Base-by-base conservation (phyloP, 2,888 invertebrate genomes). In the Cantharis flavilabris region DNA sequence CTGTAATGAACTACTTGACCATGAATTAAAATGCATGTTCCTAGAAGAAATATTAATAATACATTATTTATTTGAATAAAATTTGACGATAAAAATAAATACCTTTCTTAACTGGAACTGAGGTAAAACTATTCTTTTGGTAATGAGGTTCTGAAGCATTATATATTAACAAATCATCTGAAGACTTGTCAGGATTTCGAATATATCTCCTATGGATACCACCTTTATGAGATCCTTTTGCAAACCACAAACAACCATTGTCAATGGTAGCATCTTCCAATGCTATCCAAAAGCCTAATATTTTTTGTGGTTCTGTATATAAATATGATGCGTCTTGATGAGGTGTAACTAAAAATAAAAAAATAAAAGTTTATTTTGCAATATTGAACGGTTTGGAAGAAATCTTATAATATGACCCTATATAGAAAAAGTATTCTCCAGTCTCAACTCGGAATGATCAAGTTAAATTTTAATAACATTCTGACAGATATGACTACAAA, bases 271-370 rank as follows among this genome's bases (percentile, higher is more conserved):
- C 96, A 85, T 99, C 97, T 84, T 99, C 98, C 5, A 99, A 88
- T 0, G 99, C 97, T 80, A 99, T 94, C 99, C 99, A 99, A 85
- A 98, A 94, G 0, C 98, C 99, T 2, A 96, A 88, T 0, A 96
- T 90, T 10, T 93, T 93, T 64, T 92, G 91, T 1, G 98, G 98
- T 16, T 95, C 95, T 0, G 97, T 96, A 86, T 95, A 91, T 64
- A 99, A 89, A 87, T 94, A 99, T 3, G 96, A 93, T 0, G 95
- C 93, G 87, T 99, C 99, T 88, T 97, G 96, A 87, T 97, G 97
- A 0, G 94, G 89, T 16, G 88, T 89, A 3, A 96, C 96, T 95
- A 87, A 9, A 89, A 89, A 64, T 13, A 3, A 14, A 4, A 7
- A 62, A 62, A 62, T 14, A 20, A 20, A 10, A 20, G 23, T 23